A percentile compares a stretch with the other conserved stretches of the same genome.
Evolutionary conservation across 2,797 vertebrate species (phyloP).

Genomic region (Lutjanus argentimaculatus): DNA sequence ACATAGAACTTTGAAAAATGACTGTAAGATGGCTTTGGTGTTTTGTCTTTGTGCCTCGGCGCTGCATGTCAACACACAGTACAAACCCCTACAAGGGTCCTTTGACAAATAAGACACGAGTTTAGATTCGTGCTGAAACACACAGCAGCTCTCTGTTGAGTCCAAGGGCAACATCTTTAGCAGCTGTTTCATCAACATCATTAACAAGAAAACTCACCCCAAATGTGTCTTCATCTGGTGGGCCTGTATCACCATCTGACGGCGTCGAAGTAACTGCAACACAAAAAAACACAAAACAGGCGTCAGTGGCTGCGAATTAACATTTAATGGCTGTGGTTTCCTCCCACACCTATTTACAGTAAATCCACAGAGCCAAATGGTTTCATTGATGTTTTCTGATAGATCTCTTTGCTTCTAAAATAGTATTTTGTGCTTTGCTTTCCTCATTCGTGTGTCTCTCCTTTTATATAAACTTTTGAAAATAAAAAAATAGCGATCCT

Average conservation of each 20-base stretch:
- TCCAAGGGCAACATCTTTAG: slow-evolving; percentile 43
- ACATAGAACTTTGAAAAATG: slow-evolving; percentile 31
- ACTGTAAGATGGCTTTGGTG: slow-evolving; percentile 16
- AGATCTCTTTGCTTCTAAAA: slow-evolving; percentile 3
- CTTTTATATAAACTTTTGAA: slow-evolving; percentile 18
- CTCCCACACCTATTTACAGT: slow-evolving; percentile 16
- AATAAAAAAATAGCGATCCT: neutral
- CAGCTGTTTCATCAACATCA: slow-evolving; percentile 60
- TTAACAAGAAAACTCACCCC: slow-evolving; percentile 90
- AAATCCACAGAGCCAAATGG: slow-evolving; percentile 22
- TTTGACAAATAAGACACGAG: slow-evolving; percentile 40
- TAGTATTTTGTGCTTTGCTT: slow-evolving; percentile 9
- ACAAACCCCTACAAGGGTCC: slow-evolving; percentile 33
- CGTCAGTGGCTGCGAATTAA: slow-evolving; percentile 43
- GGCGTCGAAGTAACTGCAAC: slow-evolving; percentile 82
- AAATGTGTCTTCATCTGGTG: slow-evolving; percentile 96
- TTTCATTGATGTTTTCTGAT: slow-evolving; percentile 29
- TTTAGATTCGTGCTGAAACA: slow-evolving; percentile 26
- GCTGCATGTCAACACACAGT: slow-evolving; percentile 27
- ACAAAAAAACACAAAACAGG: slow-evolving; percentile 48
- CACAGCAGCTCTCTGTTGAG: slow-evolving; percentile 25
- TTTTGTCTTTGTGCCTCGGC: slow-evolving; percentile 30
- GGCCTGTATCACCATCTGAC: slow-evolving; percentile 90
- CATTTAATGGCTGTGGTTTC: slow-evolving; percentile 29
- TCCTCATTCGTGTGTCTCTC: slow-evolving; percentile 1